Base-by-base conservation (phyloP, 2,797 vertebrate genomes). In the Danionella dracula region DNA sequence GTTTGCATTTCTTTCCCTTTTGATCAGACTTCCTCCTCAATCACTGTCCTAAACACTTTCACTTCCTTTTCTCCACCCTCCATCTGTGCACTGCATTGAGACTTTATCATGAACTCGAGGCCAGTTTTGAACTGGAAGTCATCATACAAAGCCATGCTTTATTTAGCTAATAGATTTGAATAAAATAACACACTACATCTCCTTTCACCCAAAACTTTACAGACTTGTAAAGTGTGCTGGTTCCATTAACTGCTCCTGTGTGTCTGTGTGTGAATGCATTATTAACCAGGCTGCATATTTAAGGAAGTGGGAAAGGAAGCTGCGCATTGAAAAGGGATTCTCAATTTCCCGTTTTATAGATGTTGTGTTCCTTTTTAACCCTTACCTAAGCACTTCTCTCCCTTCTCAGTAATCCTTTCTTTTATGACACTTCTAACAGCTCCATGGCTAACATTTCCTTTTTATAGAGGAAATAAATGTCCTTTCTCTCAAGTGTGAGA, bases 1-100 rank as follows among this genome's bases (percentile, higher is more conserved):
- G 57, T 72, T 78, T 79, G 85, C 84, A 63, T 84, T 75, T 81
- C 83, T 70, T 85, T 77, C 82, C 74, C 81, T 81, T 84, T 69
- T 45, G 19, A 40, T 67, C 68, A 58, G 42, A 16, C 11, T 54
- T 63, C 62, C 40, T 72, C 35, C 21, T 64, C 64, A 62, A 75
- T 82, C 71, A 51, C 69, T 60, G 73, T 78, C 70, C 38, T 60
- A 72, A 75, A 64, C 23, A 61, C 48, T 71, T 71, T 75, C 73
- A 73, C 81, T 80, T 82, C 76, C 76, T 76, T 71, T 51, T 40
- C 35, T 70, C 62, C 41, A n/a, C 45, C 45, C 41, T 64, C 70
- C 61, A 68, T 74, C 67, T 70, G 41, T 59, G 27, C 23, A 27
- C 51, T 49, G 19, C 54, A 69, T 68, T 64, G 46, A 15, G 32